Base-by-base conservation (phyloP, 2,888 invertebrate genomes). In the Erebia aethiops region DNA sequence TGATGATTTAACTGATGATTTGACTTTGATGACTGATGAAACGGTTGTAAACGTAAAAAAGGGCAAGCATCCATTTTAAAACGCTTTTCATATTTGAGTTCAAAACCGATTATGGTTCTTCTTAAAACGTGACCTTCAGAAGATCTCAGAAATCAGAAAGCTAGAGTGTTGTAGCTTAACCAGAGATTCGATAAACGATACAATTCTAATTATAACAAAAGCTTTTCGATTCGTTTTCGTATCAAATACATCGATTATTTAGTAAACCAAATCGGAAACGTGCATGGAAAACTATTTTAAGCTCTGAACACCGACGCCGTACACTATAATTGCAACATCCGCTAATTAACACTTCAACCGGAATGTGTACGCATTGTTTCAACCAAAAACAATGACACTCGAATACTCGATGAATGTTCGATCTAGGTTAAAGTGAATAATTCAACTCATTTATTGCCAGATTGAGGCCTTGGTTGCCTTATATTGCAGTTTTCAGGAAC, bases 281-380 rank as follows among this genome's bases (percentile, higher is more conserved):
- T 57, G 13, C 11, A 26, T 26, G 14, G 26, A 57, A 57, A 57
- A 57, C 56, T 57, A 57, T 57, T 57, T 57, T 21, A 56, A 16
- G 52, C 52, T 54, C n/a, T 52, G 21, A 43, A 69, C 9, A 18
- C 57, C 16, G 65, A 18, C 64, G 54, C 21, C 67, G 18, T 51
- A 18, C 51, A 43, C 14, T 61, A 67, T 68, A 66, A 71, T 68
- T 71, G 65, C 57, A 68, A 56, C 64, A 65, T 73, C 72, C 70
- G 68, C 65, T 62, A 56, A 73, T 73, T 66, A 70, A 16, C 73
- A 71, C 71, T 21, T 35, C 16, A 26, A 61, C 46, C 62, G 49
- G 9, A 21, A 49, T 49, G 62, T 49, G 62, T 13, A 46, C 46
- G 62, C 21, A 46, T 62, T 46, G 62, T 62, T 21, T 21, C 62